Evolutionary conservation across 2,888 invertebrate species (phyloP).

Genomic region (Abrostola triplasia): DNA sequence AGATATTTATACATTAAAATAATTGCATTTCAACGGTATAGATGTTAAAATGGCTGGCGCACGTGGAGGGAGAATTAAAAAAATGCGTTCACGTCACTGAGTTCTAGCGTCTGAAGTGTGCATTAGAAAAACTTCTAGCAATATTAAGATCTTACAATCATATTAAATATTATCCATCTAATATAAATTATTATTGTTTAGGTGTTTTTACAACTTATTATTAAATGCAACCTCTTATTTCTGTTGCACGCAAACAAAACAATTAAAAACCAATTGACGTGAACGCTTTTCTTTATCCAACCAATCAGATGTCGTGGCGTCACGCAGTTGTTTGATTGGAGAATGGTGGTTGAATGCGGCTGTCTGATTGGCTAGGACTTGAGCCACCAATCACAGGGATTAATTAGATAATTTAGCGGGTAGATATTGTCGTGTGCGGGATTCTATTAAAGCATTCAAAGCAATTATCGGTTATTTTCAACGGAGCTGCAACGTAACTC

Average conservation of each 20-base stretch:
- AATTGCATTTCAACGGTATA: slow-evolving; percentile 45
- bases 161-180: no score
- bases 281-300: slow-evolving; percentile 16
- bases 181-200: not conserved
- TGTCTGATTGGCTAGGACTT: not conserved
- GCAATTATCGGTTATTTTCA: slow-evolving; percentile 41
- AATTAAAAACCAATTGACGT: slow-evolving; percentile 6
- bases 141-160: no score
- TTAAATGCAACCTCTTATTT: not conserved
- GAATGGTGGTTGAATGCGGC: not conserved
- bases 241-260: not conserved
- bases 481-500: slow-evolving; percentile 39
- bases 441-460: slow-evolving; percentile 30
- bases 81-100: slow-evolving; percentile 15
- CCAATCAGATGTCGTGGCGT: not conserved
- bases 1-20: slow-evolving; percentile 30
- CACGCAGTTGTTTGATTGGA: not conserved
- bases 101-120: no score
- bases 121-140: no score
- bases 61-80: slow-evolving; percentile 14
- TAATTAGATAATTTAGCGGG: not conserved
- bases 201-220: not conserved
- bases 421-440: slow-evolving; percentile 26
- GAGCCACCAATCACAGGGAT: not conserved
- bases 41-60: slow-evolving; percentile 33